phyloP scores from a whole-genome alignment of 2,113 vertebrate genomes.

The Amphilophus citrinellus region DNA sequence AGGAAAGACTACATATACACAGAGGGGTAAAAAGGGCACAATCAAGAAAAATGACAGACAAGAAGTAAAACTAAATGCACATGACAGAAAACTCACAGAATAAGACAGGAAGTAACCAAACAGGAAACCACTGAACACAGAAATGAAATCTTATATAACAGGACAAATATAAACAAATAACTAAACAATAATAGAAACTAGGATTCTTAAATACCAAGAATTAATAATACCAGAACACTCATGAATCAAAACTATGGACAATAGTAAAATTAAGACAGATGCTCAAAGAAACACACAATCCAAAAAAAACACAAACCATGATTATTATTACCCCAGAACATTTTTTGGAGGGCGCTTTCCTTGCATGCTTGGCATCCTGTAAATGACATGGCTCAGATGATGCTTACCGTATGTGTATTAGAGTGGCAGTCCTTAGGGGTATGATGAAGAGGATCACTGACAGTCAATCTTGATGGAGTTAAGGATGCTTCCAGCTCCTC shows the following conservation, averaged over 20 bases:
- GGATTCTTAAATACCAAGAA: background rate
- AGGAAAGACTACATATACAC: no score
- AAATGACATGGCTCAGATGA: conserved; percentile 37
- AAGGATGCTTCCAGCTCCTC: conserved; percentile 55
- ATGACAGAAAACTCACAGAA: no score
- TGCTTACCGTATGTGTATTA: conserved; percentile 41
- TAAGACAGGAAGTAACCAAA: no score
- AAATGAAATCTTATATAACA: no score
- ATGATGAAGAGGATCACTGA: conserved; percentile 58
- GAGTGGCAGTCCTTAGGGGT: conserved; percentile 54
- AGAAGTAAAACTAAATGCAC: no score
- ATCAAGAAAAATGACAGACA: no score
- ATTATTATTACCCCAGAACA: background rate
- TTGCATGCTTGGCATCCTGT: background rate
- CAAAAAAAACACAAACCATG: fast-evolving
- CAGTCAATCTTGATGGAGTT: conserved; percentile 68
- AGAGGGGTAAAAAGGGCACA: no score
- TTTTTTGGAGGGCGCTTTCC: background rate
- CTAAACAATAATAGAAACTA: background rate
- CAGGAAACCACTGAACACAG: no score
- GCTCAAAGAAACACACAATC: no score
- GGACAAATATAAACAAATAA: no score
- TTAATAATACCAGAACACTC: background rate
- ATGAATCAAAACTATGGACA: background rate
- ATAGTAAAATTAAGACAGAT: background rate